Base-by-base conservation (phyloP, 2,888 invertebrate species). In the Synergus itoensis region DNA sequence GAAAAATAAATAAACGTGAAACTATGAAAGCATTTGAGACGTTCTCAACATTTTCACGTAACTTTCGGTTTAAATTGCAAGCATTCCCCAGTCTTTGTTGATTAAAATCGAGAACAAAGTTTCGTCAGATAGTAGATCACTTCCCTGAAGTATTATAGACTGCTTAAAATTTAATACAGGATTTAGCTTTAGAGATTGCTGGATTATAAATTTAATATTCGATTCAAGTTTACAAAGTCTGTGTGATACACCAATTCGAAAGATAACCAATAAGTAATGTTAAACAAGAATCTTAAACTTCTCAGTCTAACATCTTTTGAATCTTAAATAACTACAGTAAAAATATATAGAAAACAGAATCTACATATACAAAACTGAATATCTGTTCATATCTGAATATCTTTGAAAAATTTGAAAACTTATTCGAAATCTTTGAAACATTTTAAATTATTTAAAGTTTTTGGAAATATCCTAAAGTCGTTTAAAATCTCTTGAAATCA, bases 131-230 rank as follows among this genome's bases (percentile, higher is more conserved):
- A 57, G 57, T 18, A 18, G n/a, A 57, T 57, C 18, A 18, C 57
- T 57, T 57, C 57, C 57, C 57, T n/a, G 57, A 57, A 57, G 57
- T 57, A 9, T 57, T 18, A 57, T 18, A 18, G 57, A 57, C 57
- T 57, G 57, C 57, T 57, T 57, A 57, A 57, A 57, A 57, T 57
- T 57, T 57, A 18, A 57, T 57, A 18, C 57, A 18, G 18, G 57
- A 57, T 18, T 57, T 18, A 53, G 53, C 53, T 53, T n/a, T 14
- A n/a, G n/a, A n/a, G n/a, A 53, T 53, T 53, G 53, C 53, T 53
- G 53, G 53, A 53, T 53, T 53, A n/a, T n/a, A 9, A 9, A n/a
- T 53, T 53, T 53, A 53, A 53, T 53, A 53, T 53, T 53, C 53
- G 53, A 53, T 53, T 53, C n/a, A 53, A 53, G 53, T 53, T 53